A percentile compares a stretch with the other conserved stretches of the same genome.
Evolutionary conservation across 2,888 invertebrate species (phyloP).

Genomic region (Sarcophaga subvicina): DNA sequence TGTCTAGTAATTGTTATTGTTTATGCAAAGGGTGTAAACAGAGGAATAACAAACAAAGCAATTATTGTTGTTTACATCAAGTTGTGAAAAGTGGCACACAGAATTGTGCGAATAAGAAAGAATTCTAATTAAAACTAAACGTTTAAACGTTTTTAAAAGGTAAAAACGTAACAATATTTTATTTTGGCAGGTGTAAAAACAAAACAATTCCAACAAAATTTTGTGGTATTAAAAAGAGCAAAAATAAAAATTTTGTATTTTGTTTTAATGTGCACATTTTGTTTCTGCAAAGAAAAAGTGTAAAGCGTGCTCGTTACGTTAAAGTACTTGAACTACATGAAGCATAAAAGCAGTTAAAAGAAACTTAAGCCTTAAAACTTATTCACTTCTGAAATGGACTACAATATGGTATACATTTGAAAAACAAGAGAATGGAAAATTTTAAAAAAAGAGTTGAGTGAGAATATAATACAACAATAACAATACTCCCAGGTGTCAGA

Average conservation of each 20-base stretch:
- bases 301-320: background rate
- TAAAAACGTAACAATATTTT: background rate
- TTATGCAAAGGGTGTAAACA: too few species aligned
- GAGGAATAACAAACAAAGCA: too few species aligned
- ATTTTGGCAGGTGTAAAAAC: background rate
- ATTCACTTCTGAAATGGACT: slow-evolving; percentile 7
- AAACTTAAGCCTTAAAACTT: slow-evolving; percentile 24
- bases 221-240: background rate
- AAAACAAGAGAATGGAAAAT: background rate
- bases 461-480: background rate
- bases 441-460: background rate
- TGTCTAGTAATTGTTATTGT: too few species aligned
- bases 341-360: slow-evolving; percentile 33
- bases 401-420: background rate
- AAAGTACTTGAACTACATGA: slow-evolving; percentile 20
- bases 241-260: background rate
- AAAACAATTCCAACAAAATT: background rate
- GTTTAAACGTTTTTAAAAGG: too few species aligned
- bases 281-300: background rate
- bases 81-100: too few species aligned
- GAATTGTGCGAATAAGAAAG: too few species aligned
- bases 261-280: background rate
- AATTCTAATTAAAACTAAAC: too few species aligned
- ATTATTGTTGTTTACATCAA: too few species aligned
- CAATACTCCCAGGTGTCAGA: too few species aligned